phyloP scores from a whole-genome alignment of 2,888 invertebrate species.

The Synanthedon myopaeformis region DNA sequence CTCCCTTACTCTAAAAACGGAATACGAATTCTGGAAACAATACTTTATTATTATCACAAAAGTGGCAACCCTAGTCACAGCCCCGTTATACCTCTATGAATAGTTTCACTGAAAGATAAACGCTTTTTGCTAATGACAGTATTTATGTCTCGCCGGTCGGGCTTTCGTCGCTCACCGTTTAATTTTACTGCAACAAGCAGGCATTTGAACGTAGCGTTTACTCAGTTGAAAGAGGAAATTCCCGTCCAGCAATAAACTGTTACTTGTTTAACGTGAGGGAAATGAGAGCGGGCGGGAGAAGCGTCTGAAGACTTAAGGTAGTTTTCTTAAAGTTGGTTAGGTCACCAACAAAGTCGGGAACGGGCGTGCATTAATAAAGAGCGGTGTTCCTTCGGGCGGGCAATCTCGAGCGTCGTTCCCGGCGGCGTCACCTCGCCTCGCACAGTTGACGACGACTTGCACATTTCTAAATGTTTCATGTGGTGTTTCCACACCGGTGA shows the following conservation, averaged over 20 bases:
- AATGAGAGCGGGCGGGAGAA: slow-evolving; percentile 29
- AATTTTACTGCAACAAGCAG: slow-evolving; percentile 31
- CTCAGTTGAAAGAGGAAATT: slow-evolving; percentile 38
- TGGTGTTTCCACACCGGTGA: slow-evolving; percentile 7
- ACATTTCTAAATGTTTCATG: slow-evolving; percentile 6
- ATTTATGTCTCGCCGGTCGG: slow-evolving; percentile 24
- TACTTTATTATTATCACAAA: too few species aligned
- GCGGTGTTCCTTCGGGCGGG: slow-evolving; percentile 23
- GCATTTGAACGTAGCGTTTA: slow-evolving; percentile 37
- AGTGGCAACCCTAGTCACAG: too few species aligned
- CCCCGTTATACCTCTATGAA: background rate
- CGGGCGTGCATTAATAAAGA: slow-evolving; percentile 39
- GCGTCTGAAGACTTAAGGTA: slow-evolving; percentile 22
- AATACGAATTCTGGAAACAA: too few species aligned
- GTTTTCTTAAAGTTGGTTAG: slow-evolving; percentile 53
- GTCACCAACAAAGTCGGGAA: slow-evolving; percentile 12
- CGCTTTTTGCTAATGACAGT: slow-evolving; percentile 38
- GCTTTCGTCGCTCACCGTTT: slow-evolving; percentile 27
- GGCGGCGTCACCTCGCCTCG: slow-evolving; percentile 6
- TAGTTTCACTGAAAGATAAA: slow-evolving; percentile 11
- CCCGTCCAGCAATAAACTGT: slow-evolving; percentile 43
- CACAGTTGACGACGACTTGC: background rate
- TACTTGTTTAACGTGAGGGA: slow-evolving; percentile 45
- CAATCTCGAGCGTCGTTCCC: slow-evolving; percentile 21
- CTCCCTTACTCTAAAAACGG: too few species aligned